These are phyloP conservation scores for Dicyrtoma fusca DNA, from an alignment of 2,888 invertebrate genomes.

Conservation along the genomic window DNA sequence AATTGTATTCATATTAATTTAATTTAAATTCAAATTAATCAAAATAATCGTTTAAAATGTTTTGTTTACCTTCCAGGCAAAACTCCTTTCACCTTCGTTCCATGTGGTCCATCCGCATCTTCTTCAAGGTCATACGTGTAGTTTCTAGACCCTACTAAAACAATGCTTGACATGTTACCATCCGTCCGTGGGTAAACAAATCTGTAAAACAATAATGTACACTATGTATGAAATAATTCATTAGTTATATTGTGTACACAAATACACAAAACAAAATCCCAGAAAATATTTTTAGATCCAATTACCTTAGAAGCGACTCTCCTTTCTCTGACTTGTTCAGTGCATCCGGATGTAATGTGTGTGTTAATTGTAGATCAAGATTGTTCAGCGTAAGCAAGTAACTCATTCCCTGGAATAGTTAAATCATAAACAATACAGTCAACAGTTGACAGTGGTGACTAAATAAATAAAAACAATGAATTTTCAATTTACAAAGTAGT, in stretches of 20 bases:
- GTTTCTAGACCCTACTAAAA: neutral
- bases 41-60: neutral
- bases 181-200: slow-evolving; percentile 32
- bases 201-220: no score
- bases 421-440: no score
- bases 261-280: no score
- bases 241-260: no score
- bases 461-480: no score
- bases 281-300: no score
- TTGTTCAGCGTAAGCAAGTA: slow-evolving; percentile 15
- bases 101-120: neutral
- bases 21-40: neutral
- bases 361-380: slow-evolving; percentile 7
- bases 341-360: slow-evolving; percentile 13
- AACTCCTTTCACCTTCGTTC: slow-evolving; percentile 14
- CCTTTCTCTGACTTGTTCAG: slow-evolving; percentile 39
- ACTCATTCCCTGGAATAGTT: slow-evolving; percentile 20
- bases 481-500: neutral
- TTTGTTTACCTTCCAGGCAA: slow-evolving; percentile 6
- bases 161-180: slow-evolving; percentile 8
- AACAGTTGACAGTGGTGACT: no score
- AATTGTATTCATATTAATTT: neutral
- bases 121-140: neutral
- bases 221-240: no score
- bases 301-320: slow-evolving; percentile 33